Percentiles rank a stretch among this genome's conserved stretches.
These are phyloP conservation scores for Ochotona curzoniae DNA, from an alignment of 2,113 vertebrate species.

Conservation along the genomic window DNA sequence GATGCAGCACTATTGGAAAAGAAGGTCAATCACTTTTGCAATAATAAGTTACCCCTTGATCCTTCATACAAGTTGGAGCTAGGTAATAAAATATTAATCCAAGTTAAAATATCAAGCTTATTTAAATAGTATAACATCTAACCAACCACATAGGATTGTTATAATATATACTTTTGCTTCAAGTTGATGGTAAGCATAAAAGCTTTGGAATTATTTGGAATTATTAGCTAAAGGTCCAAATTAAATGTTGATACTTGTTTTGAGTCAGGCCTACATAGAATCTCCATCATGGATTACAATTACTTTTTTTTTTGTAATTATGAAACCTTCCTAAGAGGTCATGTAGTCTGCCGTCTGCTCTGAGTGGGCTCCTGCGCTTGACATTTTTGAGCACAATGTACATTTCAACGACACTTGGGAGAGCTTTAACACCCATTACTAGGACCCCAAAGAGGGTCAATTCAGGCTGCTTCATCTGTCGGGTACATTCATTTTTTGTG, in stretches of 20 bases:
- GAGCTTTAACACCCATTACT: neutral
- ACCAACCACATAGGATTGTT: neutral
- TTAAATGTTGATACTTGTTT: neutral
- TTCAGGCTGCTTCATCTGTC: neutral
- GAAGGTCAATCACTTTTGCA: conserved; percentile 87
- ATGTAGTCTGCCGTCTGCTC: neutral
- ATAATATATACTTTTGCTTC: neutral
- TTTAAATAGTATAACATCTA: conserved; percentile 42
- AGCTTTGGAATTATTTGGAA: conserved; percentile 50
- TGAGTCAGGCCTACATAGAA: neutral
- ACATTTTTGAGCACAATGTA: neutral
- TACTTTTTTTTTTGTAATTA: neutral
- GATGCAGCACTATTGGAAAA: conserved; percentile 83
- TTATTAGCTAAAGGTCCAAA: conserved; percentile 51
- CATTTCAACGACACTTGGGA: neutral
- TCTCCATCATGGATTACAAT: neutral
- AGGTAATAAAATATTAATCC: conserved; percentile 85
- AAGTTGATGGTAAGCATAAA: neutral
- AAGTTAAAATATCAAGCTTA: conserved; percentile 45
- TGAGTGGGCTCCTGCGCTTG: neutral
- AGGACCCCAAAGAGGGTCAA: neutral
- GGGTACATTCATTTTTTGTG: neutral
- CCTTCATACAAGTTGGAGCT: conserved; percentile 87
- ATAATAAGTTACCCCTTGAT: conserved; percentile 78
- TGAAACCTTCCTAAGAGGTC: neutral